phyloP scores from a whole-genome alignment of 2,113 vertebrate species.

The Protobothrops flavoviridis region DNA sequence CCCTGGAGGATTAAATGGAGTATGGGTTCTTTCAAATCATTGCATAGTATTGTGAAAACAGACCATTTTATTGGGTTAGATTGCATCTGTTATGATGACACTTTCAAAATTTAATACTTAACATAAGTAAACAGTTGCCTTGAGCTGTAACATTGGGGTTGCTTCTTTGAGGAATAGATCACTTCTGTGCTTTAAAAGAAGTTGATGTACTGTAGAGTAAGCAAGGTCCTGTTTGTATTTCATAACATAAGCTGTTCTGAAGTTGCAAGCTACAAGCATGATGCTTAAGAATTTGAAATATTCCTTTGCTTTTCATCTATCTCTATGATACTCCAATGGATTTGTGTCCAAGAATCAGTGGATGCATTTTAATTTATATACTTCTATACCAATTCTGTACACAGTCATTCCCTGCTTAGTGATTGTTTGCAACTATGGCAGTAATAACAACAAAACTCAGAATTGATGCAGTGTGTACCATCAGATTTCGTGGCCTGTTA shows the following conservation, averaged over 20 bases:
- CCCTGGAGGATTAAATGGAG: too few species aligned
- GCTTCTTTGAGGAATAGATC: not conserved
- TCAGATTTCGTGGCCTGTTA: not conserved
- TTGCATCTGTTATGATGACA: not conserved
- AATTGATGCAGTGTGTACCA: not conserved
- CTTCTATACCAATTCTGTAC: not conserved
- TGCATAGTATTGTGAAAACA: not conserved
- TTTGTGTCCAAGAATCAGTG: not conserved
- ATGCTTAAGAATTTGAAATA: not conserved
- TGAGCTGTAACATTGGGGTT: not conserved
- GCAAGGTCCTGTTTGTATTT: not conserved
- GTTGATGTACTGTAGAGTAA: not conserved
- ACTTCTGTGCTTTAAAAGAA: not conserved
- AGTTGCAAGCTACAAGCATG: not conserved
- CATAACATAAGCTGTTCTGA: not conserved
- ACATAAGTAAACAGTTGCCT: not conserved
- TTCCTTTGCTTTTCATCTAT: not conserved
- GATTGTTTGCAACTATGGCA: not conserved
- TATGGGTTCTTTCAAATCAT: not conserved
- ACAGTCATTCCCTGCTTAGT: not conserved
- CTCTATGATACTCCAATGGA: not conserved
- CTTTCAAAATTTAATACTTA: not conserved
- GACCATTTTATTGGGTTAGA: not conserved
- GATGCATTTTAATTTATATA: not conserved
- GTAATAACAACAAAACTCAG: not conserved